Conservation (phyloP, 2,797 vertebrate genomes). For the Crypturellus tataupa region DNA sequence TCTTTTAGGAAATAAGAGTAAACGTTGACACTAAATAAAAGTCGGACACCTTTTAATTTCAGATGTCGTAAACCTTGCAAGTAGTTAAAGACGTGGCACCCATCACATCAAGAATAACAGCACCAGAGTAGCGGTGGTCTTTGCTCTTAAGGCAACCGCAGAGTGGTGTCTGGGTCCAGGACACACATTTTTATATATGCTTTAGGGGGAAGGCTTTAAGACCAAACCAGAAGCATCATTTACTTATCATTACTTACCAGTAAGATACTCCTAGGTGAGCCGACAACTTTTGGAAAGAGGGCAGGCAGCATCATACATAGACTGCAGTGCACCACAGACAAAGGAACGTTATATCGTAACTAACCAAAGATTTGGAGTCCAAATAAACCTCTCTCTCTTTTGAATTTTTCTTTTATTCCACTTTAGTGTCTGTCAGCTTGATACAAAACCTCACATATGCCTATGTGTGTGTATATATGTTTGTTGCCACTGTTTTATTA, state of each 20-base stretch:
- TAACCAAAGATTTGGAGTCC: conserved; percentile 29
- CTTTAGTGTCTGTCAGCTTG: conserved; percentile 16
- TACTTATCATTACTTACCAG: not conserved
- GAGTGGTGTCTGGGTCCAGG: not conserved
- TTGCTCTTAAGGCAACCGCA: not conserved
- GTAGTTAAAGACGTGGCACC: not conserved
- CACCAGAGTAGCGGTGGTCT: not conserved
- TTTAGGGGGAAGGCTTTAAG: not conserved
- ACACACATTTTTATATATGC: not conserved
- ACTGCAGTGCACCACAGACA: conserved; percentile 32
- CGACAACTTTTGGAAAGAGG: conserved; percentile 55
- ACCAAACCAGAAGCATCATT: not conserved
- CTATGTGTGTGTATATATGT: not conserved
- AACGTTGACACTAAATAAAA: conserved; percentile 43
- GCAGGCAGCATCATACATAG: not conserved
- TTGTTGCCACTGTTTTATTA: not conserved
- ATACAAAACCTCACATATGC: not conserved
- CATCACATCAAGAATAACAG: not conserved
- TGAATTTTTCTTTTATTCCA: not conserved
- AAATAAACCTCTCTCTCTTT: conserved; percentile 18
- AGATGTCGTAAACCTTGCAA: not conserved
- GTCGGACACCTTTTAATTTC: conserved; percentile 55
- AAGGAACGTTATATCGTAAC: conserved; percentile 44
- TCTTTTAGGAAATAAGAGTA: conserved; percentile 51
- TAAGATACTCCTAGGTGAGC: conserved; percentile 16